Evolutionary conservation across 2,888 invertebrate species (phyloP).

Genomic region (Hyposoter dolosus): DNA sequence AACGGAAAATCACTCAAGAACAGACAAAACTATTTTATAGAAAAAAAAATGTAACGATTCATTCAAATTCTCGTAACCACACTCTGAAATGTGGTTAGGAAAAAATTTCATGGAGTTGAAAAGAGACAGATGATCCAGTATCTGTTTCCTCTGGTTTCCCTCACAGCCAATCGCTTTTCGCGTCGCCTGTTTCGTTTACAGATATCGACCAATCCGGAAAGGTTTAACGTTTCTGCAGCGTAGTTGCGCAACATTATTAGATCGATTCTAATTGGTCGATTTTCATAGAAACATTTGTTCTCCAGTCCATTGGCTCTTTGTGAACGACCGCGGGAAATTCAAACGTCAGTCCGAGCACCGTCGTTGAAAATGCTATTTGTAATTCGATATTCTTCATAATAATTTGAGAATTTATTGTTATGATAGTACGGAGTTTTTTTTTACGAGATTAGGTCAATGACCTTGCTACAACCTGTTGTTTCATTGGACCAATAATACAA

Average conservation of each 20-base stretch:
- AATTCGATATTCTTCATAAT: background rate
- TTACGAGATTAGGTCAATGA: background rate
- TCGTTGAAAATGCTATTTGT: background rate
- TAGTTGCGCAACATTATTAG: background rate
- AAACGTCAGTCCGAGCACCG: background rate
- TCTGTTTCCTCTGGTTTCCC: background rate
- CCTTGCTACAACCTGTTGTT: background rate
- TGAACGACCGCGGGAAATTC: conserved; percentile 16
- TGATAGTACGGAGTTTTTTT: background rate
- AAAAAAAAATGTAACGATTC: background rate
- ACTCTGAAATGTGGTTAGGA: background rate
- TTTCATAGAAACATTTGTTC: background rate
- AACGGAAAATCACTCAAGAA: background rate
- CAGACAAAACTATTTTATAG: background rate
- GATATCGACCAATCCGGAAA: background rate
- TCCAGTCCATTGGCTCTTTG: conserved; percentile 3
- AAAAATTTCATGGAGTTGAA: background rate
- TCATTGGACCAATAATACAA: background rate
- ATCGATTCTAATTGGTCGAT: conserved; percentile 29
- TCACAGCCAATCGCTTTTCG: background rate
- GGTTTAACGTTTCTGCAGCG: background rate
- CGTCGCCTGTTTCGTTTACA: background rate
- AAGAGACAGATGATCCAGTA: background rate
- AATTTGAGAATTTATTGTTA: background rate
- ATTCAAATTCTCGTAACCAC: background rate